phyloP scores from a whole-genome alignment of 2,113 vertebrate genomes.

The Oenanthe melanoleuca region DNA sequence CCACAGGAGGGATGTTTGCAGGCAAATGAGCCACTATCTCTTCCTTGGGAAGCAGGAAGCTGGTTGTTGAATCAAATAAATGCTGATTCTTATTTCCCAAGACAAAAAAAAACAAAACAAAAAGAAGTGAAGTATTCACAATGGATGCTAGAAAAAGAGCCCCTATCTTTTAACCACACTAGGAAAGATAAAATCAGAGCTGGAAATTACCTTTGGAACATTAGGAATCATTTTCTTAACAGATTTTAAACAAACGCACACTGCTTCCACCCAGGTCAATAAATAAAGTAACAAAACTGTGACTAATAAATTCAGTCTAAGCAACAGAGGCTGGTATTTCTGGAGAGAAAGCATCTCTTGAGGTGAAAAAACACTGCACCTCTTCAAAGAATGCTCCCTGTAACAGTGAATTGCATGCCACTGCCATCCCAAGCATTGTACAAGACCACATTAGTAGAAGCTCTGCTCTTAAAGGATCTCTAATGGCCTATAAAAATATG shows the following conservation, averaged over 20 bases:
- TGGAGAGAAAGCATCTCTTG: not conserved
- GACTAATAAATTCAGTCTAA: not conserved
- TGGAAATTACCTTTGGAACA: not conserved
- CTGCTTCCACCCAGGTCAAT: not conserved
- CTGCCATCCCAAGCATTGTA: not conserved
- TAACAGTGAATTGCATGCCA: not conserved
- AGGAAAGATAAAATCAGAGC: not conserved
- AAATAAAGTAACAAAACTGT: not conserved
- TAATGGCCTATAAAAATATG: not conserved
- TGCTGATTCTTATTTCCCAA: not conserved
- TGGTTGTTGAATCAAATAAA: constrained; percentile 23
- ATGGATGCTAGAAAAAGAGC: not conserved
- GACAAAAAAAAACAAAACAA: not conserved
- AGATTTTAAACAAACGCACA: not conserved
- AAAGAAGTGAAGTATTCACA: not conserved
- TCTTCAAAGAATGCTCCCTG: not conserved
- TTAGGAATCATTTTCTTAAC: not conserved
- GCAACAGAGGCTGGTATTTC: not conserved
- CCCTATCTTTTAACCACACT: not conserved
- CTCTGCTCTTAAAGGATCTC: not conserved
- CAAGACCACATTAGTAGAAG: fast-evolving
- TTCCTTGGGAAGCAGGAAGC: constrained; percentile 57
- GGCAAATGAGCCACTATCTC: not conserved
- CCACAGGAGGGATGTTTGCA: constrained; percentile 31
- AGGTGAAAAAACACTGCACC: not conserved